phyloP scores from a whole-genome alignment of 1,140 invertebrate genomes.

The Pseudomyrmex dendroicus region DNA sequence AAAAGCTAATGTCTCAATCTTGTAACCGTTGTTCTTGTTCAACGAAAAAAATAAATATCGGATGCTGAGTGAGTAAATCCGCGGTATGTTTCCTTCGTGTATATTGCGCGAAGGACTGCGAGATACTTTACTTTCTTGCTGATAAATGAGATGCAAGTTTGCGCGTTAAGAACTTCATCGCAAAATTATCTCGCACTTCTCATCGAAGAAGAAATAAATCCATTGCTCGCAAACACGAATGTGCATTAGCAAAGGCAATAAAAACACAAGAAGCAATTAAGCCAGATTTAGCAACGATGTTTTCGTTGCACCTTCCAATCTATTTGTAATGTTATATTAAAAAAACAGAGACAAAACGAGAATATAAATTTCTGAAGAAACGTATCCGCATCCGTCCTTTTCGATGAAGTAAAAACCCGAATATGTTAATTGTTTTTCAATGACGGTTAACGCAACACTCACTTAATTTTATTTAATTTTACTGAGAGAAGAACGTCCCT shows the following conservation, averaged over 20 bases:
- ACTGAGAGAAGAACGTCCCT: background rate
- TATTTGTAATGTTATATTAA: conserved; percentile 28
- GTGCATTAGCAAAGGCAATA: conserved; percentile 22
- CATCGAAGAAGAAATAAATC: conserved; percentile 35
- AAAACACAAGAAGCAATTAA: conserved; percentile 21
- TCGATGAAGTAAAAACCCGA: background rate
- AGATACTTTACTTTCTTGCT: conserved; percentile 10
- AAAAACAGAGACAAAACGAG: background rate
- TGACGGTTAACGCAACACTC: too few species aligned
- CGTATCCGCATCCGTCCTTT: background rate
- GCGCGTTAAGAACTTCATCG: conserved; percentile 22
- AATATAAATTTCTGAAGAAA: conserved; percentile 12
- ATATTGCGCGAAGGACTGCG: too few species aligned
- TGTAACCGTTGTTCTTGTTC: too few species aligned
- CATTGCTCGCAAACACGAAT: background rate
- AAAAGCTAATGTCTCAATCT: too few species aligned
- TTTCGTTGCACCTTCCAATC: background rate
- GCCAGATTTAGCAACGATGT: background rate
- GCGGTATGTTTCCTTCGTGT: too few species aligned
- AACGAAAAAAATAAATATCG: too few species aligned
- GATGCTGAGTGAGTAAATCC: too few species aligned
- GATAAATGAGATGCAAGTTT: conserved; percentile 40
- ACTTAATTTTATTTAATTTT: background rate
- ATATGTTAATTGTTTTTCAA: too few species aligned
- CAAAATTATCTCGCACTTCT: conserved; percentile 31